Evolutionary conservation across 2,113 vertebrate genomes (phyloP).

Genomic region (Gavialis gangeticus): DNA sequence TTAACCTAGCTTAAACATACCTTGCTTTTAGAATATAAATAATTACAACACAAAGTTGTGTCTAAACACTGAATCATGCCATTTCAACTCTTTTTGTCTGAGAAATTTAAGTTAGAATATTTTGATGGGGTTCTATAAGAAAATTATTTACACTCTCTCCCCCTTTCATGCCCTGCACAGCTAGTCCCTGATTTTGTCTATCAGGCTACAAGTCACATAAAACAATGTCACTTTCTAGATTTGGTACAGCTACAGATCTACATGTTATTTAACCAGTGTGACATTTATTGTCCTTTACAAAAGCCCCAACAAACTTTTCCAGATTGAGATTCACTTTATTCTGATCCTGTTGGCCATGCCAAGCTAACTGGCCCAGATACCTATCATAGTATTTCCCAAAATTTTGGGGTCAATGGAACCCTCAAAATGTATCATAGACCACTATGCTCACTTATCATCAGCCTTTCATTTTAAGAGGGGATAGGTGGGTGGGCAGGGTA

Average conservation of each 20-base stretch:
- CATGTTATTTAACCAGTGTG: neutral
- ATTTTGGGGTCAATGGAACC: too few relatives aligned
- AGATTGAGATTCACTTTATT: neutral
- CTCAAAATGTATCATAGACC: too few relatives aligned
- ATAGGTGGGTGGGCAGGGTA: neutral
- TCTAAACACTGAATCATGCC: neutral
- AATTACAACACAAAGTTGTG: neutral
- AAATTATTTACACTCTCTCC: neutral
- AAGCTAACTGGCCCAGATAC: neutral
- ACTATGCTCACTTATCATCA: too few relatives aligned
- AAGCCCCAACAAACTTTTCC: neutral
- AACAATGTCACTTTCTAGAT: neutral
- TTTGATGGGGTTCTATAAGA: neutral
- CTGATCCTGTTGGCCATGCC: neutral
- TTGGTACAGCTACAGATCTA: neutral
- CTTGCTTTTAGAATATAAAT: neutral
- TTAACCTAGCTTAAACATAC: neutral
- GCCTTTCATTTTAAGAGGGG: too few relatives aligned
- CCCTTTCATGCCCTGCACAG: neutral
- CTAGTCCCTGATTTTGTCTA: neutral
- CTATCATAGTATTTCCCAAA: too few relatives aligned
- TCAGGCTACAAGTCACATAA: neutral
- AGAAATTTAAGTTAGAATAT: neutral
- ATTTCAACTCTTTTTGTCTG: neutral
- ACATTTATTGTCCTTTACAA: neutral